Percentiles rank a stretch among this genome's conserved stretches.
Conservation (phyloP, 2,113 vertebrate genomes). For the Hoplias malabaricus region DNA sequence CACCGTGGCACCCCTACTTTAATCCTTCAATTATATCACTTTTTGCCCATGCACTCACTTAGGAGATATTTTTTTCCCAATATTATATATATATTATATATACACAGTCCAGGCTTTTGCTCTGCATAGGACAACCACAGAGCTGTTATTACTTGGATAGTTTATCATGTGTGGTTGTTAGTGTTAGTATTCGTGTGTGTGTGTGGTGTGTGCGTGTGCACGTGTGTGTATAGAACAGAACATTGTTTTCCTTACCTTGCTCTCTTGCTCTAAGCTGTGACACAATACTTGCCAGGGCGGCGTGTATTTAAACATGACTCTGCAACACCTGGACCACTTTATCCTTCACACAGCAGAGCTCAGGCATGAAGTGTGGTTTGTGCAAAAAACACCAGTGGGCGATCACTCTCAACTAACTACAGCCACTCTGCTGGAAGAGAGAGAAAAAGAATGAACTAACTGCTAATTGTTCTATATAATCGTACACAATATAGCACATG, state of each 20-base stretch:
- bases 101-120: no score
- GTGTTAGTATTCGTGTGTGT: neutral
- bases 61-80: no score
- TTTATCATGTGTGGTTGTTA: neutral
- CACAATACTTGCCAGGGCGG: constrained; percentile 59
- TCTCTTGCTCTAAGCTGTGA: constrained; percentile 58
- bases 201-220: constrained; percentile 11
- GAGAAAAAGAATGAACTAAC: no score
- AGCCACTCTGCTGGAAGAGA: neutral
- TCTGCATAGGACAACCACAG: no score
- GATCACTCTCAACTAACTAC: neutral
- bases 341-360: neutral
- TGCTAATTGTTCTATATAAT: no score
- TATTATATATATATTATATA: no score
- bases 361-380: neutral
- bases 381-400: neutral
- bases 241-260: constrained; percentile 53
- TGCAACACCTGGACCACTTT: neutral
- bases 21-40: no score
- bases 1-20: no score
- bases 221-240: neutral
- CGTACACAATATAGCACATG: no score
- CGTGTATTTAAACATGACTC: constrained; percentile 59
- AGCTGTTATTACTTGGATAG: no score
- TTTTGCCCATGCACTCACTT: no score